These are phyloP conservation scores for Escarpia spicata DNA, from an alignment of 2,888 invertebrate genomes.

Conservation along the genomic window DNA sequence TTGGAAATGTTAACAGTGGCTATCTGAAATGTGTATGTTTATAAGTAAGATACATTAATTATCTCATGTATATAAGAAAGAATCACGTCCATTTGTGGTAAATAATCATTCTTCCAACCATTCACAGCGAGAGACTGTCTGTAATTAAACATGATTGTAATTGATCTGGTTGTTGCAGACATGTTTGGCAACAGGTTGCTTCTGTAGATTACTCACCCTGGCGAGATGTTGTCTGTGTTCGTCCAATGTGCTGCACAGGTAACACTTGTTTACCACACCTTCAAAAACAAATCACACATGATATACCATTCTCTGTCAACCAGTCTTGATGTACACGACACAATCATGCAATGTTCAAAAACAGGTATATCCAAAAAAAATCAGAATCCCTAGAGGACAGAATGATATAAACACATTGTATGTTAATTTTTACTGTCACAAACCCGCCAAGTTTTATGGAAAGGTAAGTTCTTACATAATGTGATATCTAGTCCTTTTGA, in stretches of 20 bases:
- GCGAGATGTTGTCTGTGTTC: slow-evolving; percentile 53
- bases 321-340: neutral
- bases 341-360: neutral
- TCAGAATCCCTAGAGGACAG: neutral
- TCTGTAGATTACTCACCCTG: slow-evolving; percentile 29
- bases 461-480: too few species aligned
- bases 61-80: too few species aligned
- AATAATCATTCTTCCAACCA: too few species aligned
- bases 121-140: too few species aligned
- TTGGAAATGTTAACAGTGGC: too few species aligned
- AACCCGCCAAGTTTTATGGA: neutral
- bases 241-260: slow-evolving; percentile 57
- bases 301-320: neutral
- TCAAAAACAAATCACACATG: slow-evolving; percentile 34
- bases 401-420: neutral
- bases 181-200: neutral
- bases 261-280: slow-evolving; percentile 51
- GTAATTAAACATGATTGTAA: neutral
- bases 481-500: too few species aligned
- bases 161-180: neutral
- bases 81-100: too few species aligned
- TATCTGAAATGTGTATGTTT: too few species aligned
- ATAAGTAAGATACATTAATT: too few species aligned
- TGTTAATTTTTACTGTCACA: neutral
- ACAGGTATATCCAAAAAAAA: neutral